Percentiles rank a stretch among this genome's conserved stretches.
Conservation (phyloP, 2,113 vertebrate genomes). For the Gymnarchus niloticus region DNA sequence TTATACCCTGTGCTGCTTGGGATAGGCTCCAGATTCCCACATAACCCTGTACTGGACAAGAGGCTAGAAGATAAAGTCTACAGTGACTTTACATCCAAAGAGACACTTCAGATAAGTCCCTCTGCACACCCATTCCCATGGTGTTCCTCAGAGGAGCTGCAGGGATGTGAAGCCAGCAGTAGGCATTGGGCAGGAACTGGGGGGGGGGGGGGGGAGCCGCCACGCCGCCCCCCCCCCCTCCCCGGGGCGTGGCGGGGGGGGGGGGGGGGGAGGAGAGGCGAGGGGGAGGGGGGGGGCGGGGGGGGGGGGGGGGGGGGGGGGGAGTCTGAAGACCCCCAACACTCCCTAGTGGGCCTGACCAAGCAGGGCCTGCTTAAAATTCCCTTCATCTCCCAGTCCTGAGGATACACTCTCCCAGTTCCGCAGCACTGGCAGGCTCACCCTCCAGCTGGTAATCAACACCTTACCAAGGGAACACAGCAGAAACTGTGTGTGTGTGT, state of each 20-base stretch:
- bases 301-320: background rate
- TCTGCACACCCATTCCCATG: background rate
- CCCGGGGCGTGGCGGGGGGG: too few species aligned
- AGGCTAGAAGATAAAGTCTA: background rate
- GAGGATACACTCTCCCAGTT: background rate
- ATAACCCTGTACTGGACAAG: background rate
- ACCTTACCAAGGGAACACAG: slow-evolving; percentile 30
- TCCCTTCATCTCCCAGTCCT: background rate
- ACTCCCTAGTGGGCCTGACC: background rate
- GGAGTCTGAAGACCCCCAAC: too few species aligned
- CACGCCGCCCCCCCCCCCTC: too few species aligned
- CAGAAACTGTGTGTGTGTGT: slow-evolving; percentile 55
- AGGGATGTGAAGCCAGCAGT: background rate
- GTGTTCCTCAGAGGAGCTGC: background rate
- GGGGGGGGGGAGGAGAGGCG: background rate
- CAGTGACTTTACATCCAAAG: background rate
- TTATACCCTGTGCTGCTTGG: background rate
- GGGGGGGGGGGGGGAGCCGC: too few species aligned
- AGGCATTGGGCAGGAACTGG: background rate
- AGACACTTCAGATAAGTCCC: background rate
- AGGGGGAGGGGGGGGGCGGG: background rate
- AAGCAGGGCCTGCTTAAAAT: too few species aligned
- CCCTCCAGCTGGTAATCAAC: background rate
- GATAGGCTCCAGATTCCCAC: background rate
- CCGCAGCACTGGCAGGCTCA: background rate